Percentiles rank a stretch among this genome's conserved stretches.
Conservation (phyloP, 1,140 invertebrate genomes). For the Eupristina koningsbergeri region DNA sequence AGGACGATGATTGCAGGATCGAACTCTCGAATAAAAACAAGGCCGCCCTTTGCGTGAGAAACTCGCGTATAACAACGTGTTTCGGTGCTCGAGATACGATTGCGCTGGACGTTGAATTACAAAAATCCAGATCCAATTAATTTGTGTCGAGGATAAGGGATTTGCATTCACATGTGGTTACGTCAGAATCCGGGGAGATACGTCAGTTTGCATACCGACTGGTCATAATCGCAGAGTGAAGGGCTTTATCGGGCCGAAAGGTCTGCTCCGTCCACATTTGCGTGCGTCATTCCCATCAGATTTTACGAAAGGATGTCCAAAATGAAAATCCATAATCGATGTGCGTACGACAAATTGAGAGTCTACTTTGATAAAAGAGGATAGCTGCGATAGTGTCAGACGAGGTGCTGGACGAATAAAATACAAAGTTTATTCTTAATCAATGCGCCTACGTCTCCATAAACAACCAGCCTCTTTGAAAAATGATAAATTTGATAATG, state of each 20-base stretch:
- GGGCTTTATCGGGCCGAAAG: constrained; percentile 23
- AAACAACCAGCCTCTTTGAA: too few relatives aligned
- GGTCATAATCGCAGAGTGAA: background rate
- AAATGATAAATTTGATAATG: too few relatives aligned
- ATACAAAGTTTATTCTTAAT: too few relatives aligned
- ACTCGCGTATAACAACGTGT: background rate
- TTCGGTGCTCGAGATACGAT: background rate
- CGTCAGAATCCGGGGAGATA: background rate
- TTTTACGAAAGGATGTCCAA: background rate
- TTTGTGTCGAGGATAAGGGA: background rate
- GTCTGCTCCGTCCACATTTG: background rate
- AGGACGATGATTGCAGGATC: background rate
- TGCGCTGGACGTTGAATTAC: background rate
- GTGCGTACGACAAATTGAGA: too few relatives aligned
- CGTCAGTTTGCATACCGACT: too few relatives aligned
- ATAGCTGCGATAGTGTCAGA: too few relatives aligned
- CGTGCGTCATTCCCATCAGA: constrained; percentile 1
- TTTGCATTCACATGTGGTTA: background rate
- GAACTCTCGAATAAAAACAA: background rate
- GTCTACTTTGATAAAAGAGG: too few relatives aligned
- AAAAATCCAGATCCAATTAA: background rate
- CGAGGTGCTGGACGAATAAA: too few relatives aligned
- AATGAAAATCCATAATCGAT: too few relatives aligned
- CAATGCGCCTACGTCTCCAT: too few relatives aligned
- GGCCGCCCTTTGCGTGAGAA: background rate